Evolutionary conservation across 2,888 invertebrate genomes (phyloP).

Genomic region (Drosophila kokeensis): DNA sequence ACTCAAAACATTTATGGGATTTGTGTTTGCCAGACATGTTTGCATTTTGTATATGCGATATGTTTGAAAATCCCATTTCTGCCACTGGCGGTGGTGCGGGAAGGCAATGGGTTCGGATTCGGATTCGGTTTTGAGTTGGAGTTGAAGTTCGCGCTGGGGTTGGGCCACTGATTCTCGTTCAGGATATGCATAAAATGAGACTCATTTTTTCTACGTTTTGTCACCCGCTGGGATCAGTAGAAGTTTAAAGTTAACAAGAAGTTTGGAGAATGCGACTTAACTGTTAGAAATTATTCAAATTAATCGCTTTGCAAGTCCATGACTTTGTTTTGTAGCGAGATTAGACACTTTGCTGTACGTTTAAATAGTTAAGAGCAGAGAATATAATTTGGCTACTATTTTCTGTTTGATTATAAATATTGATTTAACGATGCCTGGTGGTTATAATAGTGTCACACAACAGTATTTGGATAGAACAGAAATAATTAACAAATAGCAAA

Average conservation of each 20-base stretch:
- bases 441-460: not conserved
- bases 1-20: constrained; percentile 80
- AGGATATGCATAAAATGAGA: constrained; percentile 13
- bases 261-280: constrained; percentile 2
- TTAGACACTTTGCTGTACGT: not conserved
- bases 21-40: constrained; percentile 82
- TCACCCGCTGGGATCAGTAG: not conserved
- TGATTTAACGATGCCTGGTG: not conserved
- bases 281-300: constrained; percentile 8
- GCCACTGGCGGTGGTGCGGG: constrained; percentile 25
- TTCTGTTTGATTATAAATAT: not conserved
- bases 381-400: not conserved
- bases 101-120: constrained; percentile 13
- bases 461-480: not conserved
- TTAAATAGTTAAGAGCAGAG: not conserved
- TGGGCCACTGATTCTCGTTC: constrained; percentile 16
- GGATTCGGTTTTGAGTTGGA: constrained; percentile 9
- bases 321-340: not conserved
- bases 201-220: not conserved
- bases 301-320: not conserved
- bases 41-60: constrained; percentile 80
- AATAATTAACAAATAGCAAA: not conserved
- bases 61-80: constrained; percentile 77
- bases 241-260: constrained; percentile 10
- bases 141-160: not conserved